Percentiles rank a stretch among this genome's conserved stretches.
These are phyloP conservation scores for Rhodeus uyekii DNA, from an alignment of 2,797 vertebrate genomes.

Conservation along the genomic window DNA sequence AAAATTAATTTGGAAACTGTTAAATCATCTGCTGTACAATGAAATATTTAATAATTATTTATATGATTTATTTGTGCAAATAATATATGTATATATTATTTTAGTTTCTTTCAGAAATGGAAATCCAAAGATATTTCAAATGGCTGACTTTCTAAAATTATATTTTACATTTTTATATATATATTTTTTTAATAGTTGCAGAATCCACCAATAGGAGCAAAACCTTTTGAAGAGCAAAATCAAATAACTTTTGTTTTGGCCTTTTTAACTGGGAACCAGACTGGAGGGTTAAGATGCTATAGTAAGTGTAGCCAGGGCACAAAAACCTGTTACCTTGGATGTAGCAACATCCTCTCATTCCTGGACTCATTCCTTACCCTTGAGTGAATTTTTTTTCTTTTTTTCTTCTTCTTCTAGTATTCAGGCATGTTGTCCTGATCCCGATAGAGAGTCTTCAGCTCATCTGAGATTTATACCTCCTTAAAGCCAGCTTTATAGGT, in stretches of 20 bases:
- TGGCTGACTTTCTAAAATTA: too few species aligned
- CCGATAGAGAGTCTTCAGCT: conserved; percentile 34
- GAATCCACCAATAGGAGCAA: background rate
- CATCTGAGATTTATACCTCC: conserved; percentile 57
- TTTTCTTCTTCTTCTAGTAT: too few species aligned
- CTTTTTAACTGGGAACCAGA: background rate
- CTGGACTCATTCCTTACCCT: background rate
- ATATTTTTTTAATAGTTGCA: too few species aligned
- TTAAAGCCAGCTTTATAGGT: conserved; percentile 63
- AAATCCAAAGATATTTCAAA: too few species aligned
- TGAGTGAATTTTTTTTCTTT: too few species aligned
- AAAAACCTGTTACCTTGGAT: background rate
- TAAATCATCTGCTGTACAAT: background rate
- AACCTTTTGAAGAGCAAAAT: background rate
- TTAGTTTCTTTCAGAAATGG: too few species aligned
- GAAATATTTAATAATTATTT: background rate
- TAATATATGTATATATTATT: too few species aligned
- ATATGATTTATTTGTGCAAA: background rate
- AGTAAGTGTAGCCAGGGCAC: conserved; percentile 17
- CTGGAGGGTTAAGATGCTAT: background rate
- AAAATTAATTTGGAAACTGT: background rate
- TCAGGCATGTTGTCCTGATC: conserved; percentile 23
- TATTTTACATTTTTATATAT: too few species aligned
- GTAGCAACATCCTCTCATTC: background rate
- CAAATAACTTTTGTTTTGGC: background rate